A percentile compares a stretch with the other conserved stretches of the same genome.
Conservation (phyloP, 2,113 vertebrate genomes). For the Toxostoma redivivum region DNA sequence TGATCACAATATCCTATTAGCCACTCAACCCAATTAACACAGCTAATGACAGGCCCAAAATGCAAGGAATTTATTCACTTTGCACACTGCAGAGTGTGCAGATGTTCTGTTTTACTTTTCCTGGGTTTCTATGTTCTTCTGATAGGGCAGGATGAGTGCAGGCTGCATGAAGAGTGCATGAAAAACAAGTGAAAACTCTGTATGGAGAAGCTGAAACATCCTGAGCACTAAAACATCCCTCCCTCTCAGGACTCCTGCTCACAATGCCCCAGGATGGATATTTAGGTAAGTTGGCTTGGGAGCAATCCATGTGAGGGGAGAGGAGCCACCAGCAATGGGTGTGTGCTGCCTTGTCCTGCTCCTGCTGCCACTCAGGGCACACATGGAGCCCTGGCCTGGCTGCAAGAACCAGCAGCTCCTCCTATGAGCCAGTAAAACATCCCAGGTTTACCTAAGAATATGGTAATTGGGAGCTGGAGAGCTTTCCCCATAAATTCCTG, state of each 20-base stretch:
- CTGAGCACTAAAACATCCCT: too few relatives aligned
- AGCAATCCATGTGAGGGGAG: accelerated
- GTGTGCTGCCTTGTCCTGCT: neutral
- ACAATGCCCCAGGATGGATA: accelerated
- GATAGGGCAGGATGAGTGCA: neutral
- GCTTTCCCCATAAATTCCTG: neutral
- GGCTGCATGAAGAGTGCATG: accelerated
- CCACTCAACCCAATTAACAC: neutral
- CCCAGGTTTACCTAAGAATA: neutral
- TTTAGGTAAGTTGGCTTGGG: accelerated
- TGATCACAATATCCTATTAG: accelerated
- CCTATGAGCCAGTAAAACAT: neutral
- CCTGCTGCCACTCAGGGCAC: neutral
- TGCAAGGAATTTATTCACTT: neutral
- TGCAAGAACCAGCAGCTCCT: neutral
- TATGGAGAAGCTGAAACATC: neutral
- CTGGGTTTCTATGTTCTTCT: accelerated
- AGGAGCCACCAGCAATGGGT: accelerated
- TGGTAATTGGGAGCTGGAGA: neutral
- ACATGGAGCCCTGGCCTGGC: neutral
- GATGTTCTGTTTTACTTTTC: neutral
- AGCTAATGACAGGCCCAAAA: neutral
- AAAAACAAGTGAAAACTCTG: neutral
- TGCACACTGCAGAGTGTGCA: neutral
- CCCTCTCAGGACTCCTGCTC: neutral